Percentiles rank a stretch among this genome's conserved stretches.
These are phyloP conservation scores for Selenia dentaria DNA, from an alignment of 2,888 invertebrate species.

Conservation along the genomic window DNA sequence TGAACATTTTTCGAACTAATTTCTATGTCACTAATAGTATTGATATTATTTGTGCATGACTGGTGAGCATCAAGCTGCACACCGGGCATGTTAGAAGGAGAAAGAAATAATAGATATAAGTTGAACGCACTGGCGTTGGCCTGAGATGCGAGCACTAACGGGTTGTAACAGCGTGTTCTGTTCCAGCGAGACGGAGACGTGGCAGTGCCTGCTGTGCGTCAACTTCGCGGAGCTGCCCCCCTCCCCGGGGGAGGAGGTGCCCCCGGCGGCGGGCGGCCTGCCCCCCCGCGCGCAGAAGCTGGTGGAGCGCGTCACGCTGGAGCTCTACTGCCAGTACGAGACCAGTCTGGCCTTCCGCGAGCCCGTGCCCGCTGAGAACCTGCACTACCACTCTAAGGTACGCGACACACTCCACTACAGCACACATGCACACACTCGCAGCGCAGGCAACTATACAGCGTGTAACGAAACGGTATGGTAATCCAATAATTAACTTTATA, in stretches of 20 bases:
- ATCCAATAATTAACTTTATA: too few relatives aligned
- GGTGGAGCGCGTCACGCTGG: slow-evolving; percentile 93
- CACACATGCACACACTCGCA: background rate
- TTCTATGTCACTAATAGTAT: too few relatives aligned
- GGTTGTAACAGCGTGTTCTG: too few relatives aligned
- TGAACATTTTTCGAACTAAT: too few relatives aligned
- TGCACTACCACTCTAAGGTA: slow-evolving; percentile 66
- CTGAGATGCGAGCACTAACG: too few relatives aligned
- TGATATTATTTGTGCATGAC: too few relatives aligned
- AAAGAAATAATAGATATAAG: too few relatives aligned
- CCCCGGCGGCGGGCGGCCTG: slow-evolving; percentile 75
- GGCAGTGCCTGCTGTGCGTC: slow-evolving; percentile 96
- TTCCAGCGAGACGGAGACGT: slow-evolving; percentile 94
- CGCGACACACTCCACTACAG: background rate
- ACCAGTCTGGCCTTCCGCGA: slow-evolving; percentile 95
- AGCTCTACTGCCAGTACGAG: slow-evolving; percentile 96
- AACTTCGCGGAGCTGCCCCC: slow-evolving; percentile 88
- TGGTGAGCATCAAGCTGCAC: too few relatives aligned
- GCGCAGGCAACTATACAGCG: too few relatives aligned
- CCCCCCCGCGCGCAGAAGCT: slow-evolving; percentile 87
- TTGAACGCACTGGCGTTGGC: too few relatives aligned
- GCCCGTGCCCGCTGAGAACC: slow-evolving; percentile 88
- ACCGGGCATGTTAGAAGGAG: too few relatives aligned
- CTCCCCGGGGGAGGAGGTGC: slow-evolving; percentile 69
- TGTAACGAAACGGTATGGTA: too few relatives aligned